Percentiles rank a stretch among this genome's conserved stretches.
Evolutionary conservation across 2,888 invertebrate species (phyloP).

Genomic region (Sclerodermus sp.): DNA sequence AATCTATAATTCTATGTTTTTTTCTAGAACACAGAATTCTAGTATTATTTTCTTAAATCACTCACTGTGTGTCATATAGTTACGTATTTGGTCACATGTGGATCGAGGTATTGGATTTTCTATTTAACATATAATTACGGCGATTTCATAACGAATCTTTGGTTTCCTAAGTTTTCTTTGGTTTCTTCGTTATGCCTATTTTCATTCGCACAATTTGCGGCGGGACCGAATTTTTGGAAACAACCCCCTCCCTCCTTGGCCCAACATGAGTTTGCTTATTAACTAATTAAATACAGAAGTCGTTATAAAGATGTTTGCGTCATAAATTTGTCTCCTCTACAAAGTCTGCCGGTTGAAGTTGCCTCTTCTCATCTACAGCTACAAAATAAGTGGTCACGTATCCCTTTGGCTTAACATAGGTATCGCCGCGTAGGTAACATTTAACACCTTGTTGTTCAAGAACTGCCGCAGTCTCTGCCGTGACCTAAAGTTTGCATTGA

Average conservation of each 20-base stretch:
- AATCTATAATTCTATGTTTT: neutral
- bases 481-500: constrained; percentile 64
- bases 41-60: too few relatives aligned
- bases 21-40: too few relatives aligned
- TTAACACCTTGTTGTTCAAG: constrained; percentile 69
- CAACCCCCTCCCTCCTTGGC: too few relatives aligned
- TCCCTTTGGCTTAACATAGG: constrained; percentile 72
- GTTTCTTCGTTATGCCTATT: constrained; percentile 14
- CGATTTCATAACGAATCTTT: neutral
- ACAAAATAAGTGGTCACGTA: constrained; percentile 75
- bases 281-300: constrained; percentile 1
- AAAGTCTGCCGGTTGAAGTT: constrained; percentile 36
- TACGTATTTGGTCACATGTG: neutral
- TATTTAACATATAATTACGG: too few relatives aligned
- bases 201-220: neutral
- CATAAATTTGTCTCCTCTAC: constrained; percentile 44
- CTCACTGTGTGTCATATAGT: neutral
- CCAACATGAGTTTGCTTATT: neutral
- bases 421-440: constrained; percentile 71
- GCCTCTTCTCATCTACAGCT: constrained; percentile 63
- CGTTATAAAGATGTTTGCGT: constrained; percentile 1
- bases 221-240: neutral
- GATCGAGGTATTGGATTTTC: too few relatives aligned
- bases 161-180: constrained; percentile 4
- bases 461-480: constrained; percentile 71